phyloP scores from a whole-genome alignment of 2,113 vertebrate genomes.

The Pterocles orientalis region DNA sequence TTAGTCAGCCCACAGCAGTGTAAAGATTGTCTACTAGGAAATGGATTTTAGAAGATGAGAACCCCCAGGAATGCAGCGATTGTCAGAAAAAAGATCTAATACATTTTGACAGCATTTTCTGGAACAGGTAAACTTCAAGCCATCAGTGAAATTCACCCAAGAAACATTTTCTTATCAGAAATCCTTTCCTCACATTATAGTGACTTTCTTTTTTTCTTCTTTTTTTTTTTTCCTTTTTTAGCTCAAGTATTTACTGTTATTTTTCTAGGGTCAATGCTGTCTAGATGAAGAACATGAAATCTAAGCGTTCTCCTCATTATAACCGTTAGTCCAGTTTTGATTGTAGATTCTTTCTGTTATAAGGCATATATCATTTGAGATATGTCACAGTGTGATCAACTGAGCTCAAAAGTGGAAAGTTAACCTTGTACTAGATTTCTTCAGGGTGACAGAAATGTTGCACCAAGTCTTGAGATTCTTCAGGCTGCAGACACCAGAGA shows the following conservation, averaged over 20 bases:
- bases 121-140: neutral
- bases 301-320: neutral
- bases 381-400: neutral
- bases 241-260: neutral
- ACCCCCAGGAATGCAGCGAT: neutral
- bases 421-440: neutral
- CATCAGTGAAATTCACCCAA: neutral
- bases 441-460: neutral
- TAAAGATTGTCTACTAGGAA: neutral
- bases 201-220: too few species aligned
- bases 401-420: neutral
- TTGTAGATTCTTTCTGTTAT: neutral
- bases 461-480: neutral
- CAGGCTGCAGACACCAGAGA: neutral
- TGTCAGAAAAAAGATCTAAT: neutral
- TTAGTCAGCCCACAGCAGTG: neutral
- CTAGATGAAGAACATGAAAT: neutral
- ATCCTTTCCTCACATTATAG: neutral
- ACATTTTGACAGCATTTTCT: neutral
- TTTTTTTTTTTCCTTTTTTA: neutral
- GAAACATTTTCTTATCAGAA: neutral
- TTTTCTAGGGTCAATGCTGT: neutral
- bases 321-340: neutral
- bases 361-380: neutral
- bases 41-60: neutral